phyloP scores from a whole-genome alignment of 2,113 vertebrate genomes.

The Periophthalmus modestus region DNA sequence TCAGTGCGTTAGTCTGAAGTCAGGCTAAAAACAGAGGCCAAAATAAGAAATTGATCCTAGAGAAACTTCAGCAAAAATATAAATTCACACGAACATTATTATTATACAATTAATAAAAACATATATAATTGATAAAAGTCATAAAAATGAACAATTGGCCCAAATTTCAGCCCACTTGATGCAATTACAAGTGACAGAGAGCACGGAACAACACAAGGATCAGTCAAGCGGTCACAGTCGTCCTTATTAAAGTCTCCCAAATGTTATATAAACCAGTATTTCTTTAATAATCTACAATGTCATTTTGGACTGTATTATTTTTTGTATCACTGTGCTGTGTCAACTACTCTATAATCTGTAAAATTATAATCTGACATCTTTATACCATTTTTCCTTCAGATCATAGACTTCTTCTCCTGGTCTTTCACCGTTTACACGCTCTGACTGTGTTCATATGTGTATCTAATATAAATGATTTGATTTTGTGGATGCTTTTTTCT shows the following conservation, averaged over 20 bases:
- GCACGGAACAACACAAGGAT: too few relatives aligned
- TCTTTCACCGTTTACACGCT: constrained; percentile 13
- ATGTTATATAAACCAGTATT: background rate
- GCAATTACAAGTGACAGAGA: too few relatives aligned
- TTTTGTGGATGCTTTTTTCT: constrained; percentile 66
- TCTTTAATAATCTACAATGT: background rate
- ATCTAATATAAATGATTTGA: constrained; percentile 58
- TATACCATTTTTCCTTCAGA: background rate
- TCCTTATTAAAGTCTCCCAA: background rate
- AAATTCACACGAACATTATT: too few relatives aligned
- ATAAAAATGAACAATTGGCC: too few relatives aligned
- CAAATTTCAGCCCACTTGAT: too few relatives aligned
- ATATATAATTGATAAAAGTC: too few relatives aligned
- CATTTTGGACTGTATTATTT: background rate
- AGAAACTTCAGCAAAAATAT: too few relatives aligned
- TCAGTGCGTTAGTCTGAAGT: too few relatives aligned
- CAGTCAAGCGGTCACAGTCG: constrained; percentile 30
- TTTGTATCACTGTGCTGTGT: background rate
- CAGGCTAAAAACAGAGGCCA: too few relatives aligned
- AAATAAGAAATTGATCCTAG: too few relatives aligned
- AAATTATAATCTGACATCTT: background rate
- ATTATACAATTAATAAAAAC: too few relatives aligned
- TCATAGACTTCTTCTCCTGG: constrained; percentile 4
- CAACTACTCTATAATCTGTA: background rate
- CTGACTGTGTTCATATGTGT: constrained; percentile 48